Conservation (phyloP, 2,888 invertebrate species). For the Chrysolina haemoptera region DNA sequence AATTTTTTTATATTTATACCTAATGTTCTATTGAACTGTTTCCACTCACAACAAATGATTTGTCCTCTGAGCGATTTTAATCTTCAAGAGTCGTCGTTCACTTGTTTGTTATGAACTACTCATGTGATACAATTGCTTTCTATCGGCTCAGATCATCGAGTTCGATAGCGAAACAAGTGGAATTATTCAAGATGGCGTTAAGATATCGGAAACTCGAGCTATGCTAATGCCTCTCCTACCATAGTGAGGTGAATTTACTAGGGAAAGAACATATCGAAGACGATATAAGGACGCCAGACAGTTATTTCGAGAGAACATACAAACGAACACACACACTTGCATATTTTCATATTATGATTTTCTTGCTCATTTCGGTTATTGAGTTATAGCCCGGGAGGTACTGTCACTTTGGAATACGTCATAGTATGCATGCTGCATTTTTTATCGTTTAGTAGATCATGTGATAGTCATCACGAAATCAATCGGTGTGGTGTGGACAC, state of each 20-base stretch:
- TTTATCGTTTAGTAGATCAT: no score
- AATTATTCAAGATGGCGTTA: slow-evolving; percentile 68
- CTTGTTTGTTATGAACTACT: slow-evolving; percentile 60
- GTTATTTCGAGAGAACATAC: not conserved
- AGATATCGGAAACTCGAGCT: slow-evolving; percentile 55
- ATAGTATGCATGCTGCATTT: no score
- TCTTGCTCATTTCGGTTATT: no score
- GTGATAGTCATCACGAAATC: no score
- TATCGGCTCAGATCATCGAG: slow-evolving; percentile 66
- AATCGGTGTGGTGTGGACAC: no score
- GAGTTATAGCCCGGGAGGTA: no score
- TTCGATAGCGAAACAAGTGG: slow-evolving; percentile 65
- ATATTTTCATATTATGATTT: no score
- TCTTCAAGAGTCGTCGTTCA: slow-evolving; percentile 1
- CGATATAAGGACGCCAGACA: not conserved
- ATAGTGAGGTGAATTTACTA: slow-evolving; percentile 39
- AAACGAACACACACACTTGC: no score
- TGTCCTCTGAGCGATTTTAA: not conserved
- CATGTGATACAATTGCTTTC: slow-evolving; percentile 67
- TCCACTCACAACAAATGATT: not conserved
- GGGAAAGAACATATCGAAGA: not conserved
- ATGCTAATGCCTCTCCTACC: slow-evolving; percentile 61
- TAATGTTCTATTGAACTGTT: not conserved
- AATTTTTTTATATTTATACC: no score
- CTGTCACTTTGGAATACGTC: no score